Base-by-base conservation (phyloP, 2,888 invertebrate species). In the Nymphalis urticae region DNA sequence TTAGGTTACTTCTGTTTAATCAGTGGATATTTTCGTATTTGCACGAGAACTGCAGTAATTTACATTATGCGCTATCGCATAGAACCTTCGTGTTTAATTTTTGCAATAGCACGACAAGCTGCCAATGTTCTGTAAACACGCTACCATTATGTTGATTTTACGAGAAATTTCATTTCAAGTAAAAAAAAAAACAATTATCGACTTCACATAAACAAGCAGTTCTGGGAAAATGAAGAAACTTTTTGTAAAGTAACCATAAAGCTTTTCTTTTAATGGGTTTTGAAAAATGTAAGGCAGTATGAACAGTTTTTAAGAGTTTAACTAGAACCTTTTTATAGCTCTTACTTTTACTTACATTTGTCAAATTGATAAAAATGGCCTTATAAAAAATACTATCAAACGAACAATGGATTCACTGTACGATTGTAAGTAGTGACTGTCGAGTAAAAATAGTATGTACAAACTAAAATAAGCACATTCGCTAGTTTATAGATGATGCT, bases 11-110 rank as follows among this genome's bases (percentile, higher is more conserved):
- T 61, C 42, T 21, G 48, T 54, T 61, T 19, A 56, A 27, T 66
- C 54, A 66, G 36, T 56, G 13, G 53, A 32, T 64, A 53, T 54
- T 71, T 71, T 69, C 58, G 58, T 64, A 71, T 71, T 71, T 71
- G 69, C 71, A 66, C 66, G 69, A 64, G 66, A 51, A 53, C 64
- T 69, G 71, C 69, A 66, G 66, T 70, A 70, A 71, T 66, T 71
- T 71, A 47, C 66, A 36, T 32, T 47, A 51, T 63, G 63, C 62
- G 66, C 53, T 66, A 64, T 62, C 24, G 70, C 62, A 58, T 48
- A 64, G 66, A 51, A 64, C 50, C 64, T 67, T 68, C 68, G 63
- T 70, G 70, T 64, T 70, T 70, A 68, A 70, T 72, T 70, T 72
- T 72, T 65, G 66, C 58, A 64, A 63, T 42, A 36, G 53, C 70